Conservation (phyloP, 2,113 vertebrate genomes). For the Tachuris rubrigastra region DNA sequence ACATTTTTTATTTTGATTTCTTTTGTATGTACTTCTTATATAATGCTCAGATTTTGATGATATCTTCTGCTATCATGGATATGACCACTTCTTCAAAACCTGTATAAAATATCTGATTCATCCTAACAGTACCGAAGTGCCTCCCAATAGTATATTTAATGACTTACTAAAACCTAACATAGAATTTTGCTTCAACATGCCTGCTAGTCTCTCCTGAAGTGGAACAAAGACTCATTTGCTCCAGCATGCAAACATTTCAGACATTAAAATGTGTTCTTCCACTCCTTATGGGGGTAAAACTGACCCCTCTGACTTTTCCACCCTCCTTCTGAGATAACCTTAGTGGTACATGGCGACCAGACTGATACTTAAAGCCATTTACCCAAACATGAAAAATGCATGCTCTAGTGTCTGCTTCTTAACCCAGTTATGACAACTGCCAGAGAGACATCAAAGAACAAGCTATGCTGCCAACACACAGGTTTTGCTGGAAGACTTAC, state of each 20-base stretch:
- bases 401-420: not conserved
- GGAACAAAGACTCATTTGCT: not conserved
- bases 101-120: not conserved
- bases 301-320: not conserved
- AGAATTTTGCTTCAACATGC: not conserved
- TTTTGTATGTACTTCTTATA: not conserved
- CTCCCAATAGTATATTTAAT: not conserved
- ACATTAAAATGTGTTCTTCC: not conserved
- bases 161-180: not conserved
- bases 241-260: not conserved
- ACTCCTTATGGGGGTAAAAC: not conserved
- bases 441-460: slow-evolving; percentile 21
- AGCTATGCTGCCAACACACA: not conserved
- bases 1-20: not conserved
- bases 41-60: not conserved
- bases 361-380: not conserved
- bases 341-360: not conserved
- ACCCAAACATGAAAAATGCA: slow-evolving; percentile 12
- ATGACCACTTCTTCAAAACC: not conserved
- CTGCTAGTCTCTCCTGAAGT: not conserved
- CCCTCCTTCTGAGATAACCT: not conserved
- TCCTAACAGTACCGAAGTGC: not conserved
- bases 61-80: not conserved
- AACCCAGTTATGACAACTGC: slow-evolving; percentile 48
- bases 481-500: not conserved